phyloP scores from a whole-genome alignment of 1,140 invertebrate genomes.

The Cherax destructor region DNA sequence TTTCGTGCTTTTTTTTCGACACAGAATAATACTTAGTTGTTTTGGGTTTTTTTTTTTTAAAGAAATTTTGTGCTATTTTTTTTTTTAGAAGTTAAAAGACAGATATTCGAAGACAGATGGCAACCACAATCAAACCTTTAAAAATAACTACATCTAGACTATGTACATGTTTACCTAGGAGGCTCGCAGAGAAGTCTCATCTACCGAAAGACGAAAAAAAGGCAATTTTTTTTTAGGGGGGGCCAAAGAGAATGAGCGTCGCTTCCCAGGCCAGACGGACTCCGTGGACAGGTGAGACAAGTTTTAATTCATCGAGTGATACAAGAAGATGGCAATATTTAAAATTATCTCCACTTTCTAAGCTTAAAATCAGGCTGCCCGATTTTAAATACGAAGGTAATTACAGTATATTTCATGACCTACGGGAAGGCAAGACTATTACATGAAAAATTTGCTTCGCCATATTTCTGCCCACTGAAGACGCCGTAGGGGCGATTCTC shows the following conservation, averaged over 20 bases:
- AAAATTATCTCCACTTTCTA: no score
- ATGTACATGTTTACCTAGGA: not conserved
- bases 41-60: not conserved
- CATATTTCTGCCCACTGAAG: no score
- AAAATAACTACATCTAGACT: slow-evolving; percentile 17
- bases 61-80: not conserved
- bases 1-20: not conserved
- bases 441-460: no score
- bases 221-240: not conserved
- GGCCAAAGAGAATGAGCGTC: not conserved
- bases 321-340: no score
- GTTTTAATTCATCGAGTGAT: not conserved
- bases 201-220: slow-evolving; percentile 54
- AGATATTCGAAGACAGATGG: slow-evolving; percentile 51
- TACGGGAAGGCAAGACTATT: no score
- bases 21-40: not conserved
- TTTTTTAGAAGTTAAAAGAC: slow-evolving; percentile 6
- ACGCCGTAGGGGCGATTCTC: not conserved
- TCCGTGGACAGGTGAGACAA: not conserved
- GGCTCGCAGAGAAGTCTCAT: not conserved
- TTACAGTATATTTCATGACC: no score
- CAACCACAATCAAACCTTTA: slow-evolving; percentile 34
- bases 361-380: no score
- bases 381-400: no score
- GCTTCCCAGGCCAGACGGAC: not conserved